These are phyloP conservation scores for Xerus inauris DNA, from an alignment of 2,113 vertebrate species.

Conservation along the genomic window DNA sequence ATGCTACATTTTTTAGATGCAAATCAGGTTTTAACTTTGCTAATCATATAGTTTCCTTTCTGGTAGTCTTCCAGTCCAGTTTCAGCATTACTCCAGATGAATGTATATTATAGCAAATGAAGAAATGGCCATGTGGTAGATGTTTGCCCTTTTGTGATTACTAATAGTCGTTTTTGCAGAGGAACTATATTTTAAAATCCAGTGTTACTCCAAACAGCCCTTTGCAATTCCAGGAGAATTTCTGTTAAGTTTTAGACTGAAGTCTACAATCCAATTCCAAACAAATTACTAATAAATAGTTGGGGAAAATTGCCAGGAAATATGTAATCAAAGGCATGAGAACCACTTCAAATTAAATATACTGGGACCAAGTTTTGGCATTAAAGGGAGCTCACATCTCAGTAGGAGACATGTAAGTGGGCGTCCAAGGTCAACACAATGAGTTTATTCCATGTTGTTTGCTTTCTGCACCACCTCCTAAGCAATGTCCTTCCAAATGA, in stretches of 20 bases:
- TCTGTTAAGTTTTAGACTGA: slow-evolving; percentile 34
- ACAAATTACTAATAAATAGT: slow-evolving; percentile 32
- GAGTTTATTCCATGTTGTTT: not conserved
- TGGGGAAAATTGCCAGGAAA: not conserved
- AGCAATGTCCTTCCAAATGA: slow-evolving; percentile 40
- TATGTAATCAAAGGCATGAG: not conserved
- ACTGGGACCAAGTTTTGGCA: not conserved
- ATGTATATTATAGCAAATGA: slow-evolving; percentile 78
- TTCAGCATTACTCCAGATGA: slow-evolving; percentile 69
- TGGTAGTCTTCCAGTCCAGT: slow-evolving; percentile 77
- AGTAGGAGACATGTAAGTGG: not conserved
- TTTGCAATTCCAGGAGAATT: not conserved
- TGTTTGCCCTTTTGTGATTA: slow-evolving; percentile 54
- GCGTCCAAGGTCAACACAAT: not conserved
- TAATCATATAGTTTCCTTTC: slow-evolving; percentile 86
- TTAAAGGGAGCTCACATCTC: not conserved
- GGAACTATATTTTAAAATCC: slow-evolving; percentile 43
- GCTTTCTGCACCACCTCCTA: not conserved
- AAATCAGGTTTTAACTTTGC: slow-evolving; percentile 84
- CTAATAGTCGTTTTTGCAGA: slow-evolving; percentile 61
- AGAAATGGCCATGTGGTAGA: slow-evolving; percentile 65
- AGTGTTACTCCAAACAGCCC: not conserved
- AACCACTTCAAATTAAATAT: not conserved
- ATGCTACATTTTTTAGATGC: slow-evolving; percentile 85
- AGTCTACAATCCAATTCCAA: slow-evolving; percentile 32